Evolutionary conservation across 2,888 invertebrate species (phyloP), one percentile per base, ranked within the genome.

Genomic region (Drosophila mimetica): DNA sequence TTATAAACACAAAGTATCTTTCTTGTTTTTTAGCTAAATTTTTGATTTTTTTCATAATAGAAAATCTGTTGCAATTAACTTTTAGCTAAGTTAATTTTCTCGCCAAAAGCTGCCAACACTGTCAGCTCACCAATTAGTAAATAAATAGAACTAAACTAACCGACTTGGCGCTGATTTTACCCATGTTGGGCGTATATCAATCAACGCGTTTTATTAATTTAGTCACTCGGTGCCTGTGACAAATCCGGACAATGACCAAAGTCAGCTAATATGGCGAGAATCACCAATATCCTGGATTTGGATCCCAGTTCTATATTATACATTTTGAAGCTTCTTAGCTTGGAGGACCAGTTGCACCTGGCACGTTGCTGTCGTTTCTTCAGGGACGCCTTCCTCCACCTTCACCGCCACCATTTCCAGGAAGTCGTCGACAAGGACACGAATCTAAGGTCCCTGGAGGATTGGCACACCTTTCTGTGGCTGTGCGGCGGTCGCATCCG

Each of bases 401-500:
- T 79, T 22, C 71, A 79, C n/a, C 75, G 71, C 8, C 39, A 59
- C 4, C 74, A 72, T 41, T 82, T 79, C 32, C 61, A 67, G 8
- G 63, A 79, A 34, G 70, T 82, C 2, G 58, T 71, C n/a, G 82
- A 82, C 51, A 75, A 58, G 20, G 79, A 82, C 4, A 71, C 75
- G 2, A 79, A 76, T 30, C 39, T 82, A 0, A 70, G 64, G 8
- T 82, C 48, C 47, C 46, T 79, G 6, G 85, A 82, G 25, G 82
- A 77, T 16, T 82, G 82, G 85, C 82, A 75, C 39, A 72, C 75
- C 7, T 82, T 82, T 39, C 22, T 82, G 1, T 82, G 79, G 85
- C 71, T 82, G 39, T 82, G 82, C 18, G 82, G 82, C 13, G 48
- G 37, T 4, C 79, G 77, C 50, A 71, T 82, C 1, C 70, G 73